Conservation (phyloP, 2,113 vertebrate genomes). For the Macrotis lagotis region DNA sequence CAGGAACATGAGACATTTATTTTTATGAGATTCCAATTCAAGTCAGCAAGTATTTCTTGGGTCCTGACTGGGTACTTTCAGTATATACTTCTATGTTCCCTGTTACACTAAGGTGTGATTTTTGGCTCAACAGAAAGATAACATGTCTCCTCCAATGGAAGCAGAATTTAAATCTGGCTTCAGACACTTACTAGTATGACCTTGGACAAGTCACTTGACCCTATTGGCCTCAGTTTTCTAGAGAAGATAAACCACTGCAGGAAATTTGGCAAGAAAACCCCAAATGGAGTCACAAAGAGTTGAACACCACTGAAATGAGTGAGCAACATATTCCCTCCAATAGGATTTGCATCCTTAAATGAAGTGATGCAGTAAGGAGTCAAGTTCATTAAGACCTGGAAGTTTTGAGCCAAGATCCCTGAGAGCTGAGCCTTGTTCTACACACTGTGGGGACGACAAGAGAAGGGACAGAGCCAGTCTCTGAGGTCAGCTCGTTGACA, state of each 20-base stretch:
- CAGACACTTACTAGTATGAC: not conserved
- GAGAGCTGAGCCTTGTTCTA: not conserved
- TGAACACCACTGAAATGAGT: not conserved
- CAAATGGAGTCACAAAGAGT: not conserved
- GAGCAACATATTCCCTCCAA: not conserved
- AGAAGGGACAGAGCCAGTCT: not conserved
- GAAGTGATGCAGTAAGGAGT: not conserved
- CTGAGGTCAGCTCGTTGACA: not conserved
- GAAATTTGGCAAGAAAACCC: not conserved
- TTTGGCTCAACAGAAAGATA: not conserved
- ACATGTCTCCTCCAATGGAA: not conserved
- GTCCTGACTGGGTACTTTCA: not conserved
- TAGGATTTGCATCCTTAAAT: not conserved
- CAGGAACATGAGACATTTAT: not conserved
- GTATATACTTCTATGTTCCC: not conserved
- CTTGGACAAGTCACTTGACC: not conserved
- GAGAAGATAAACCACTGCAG: not conserved
- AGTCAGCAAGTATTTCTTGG: not conserved
- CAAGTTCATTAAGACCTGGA: not conserved
- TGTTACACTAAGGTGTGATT: not conserved
- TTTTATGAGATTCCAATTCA: not conserved
- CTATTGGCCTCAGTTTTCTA: not conserved
- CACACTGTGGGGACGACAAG: not conserved
- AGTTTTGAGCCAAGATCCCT: not conserved
- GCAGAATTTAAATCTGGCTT: not conserved